Percentiles rank a stretch among this genome's conserved stretches.
Conservation (phyloP, 2,113 vertebrate species). For the Choloepus hoffmanni region DNA sequence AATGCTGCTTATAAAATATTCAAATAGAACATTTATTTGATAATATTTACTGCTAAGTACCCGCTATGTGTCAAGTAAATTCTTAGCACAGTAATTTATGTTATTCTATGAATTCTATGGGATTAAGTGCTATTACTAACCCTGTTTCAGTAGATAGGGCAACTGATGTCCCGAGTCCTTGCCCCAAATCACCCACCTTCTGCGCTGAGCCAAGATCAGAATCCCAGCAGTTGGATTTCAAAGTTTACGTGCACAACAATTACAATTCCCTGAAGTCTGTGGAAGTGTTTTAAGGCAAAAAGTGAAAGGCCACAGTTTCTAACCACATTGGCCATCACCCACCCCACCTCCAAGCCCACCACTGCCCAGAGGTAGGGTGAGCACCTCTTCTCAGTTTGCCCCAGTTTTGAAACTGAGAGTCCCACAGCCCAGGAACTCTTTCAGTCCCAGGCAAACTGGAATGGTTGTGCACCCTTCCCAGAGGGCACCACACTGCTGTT, state of each 20-base stretch:
- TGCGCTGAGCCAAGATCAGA: not conserved
- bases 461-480: not conserved
- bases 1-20: not conserved
- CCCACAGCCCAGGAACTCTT: not conserved
- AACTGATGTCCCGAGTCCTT: not conserved
- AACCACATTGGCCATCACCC: rapidly evolving
- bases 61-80: not conserved
- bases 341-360: not conserved
- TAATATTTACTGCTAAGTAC: not conserved
- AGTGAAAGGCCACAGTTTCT: not conserved
- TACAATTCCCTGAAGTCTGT: not conserved
- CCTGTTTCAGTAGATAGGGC: not conserved
- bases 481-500: not conserved
- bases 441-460: not conserved
- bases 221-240: not conserved
- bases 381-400: too few species aligned
- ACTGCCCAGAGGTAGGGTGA: not conserved
- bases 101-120: not conserved
- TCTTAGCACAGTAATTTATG: not conserved
- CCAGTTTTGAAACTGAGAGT: not conserved
- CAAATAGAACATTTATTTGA: not conserved
- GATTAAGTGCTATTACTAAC: not conserved
- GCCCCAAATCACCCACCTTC: not conserved
- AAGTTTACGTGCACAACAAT: not conserved
- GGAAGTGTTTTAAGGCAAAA: not conserved